Evolutionary conservation across 2,888 invertebrate species (phyloP).

Genomic region (Diloba caeruleocephala): DNA sequence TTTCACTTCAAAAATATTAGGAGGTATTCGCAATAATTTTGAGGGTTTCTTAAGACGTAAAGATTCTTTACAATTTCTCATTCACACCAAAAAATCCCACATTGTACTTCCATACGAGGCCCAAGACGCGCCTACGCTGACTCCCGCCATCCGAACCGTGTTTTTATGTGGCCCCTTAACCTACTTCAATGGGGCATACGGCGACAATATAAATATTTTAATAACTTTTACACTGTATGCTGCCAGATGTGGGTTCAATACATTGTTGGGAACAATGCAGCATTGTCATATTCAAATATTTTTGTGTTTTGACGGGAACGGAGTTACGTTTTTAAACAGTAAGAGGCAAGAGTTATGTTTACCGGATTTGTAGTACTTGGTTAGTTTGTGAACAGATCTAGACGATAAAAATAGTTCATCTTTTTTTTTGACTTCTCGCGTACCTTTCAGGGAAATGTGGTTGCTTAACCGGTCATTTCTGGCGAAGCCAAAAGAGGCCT

Average conservation of each 20-base stretch:
- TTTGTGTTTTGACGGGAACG: conserved; percentile 28
- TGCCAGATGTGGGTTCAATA: conserved; percentile 47
- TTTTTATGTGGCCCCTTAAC: conserved; percentile 60
- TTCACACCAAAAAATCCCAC: not conserved
- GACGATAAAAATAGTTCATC: too few species aligned
- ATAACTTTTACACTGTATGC: conserved; percentile 51
- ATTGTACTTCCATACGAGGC: conserved; percentile 5
- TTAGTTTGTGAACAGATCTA: too few species aligned
- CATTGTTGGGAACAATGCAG: conserved; percentile 28
- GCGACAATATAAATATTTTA: conserved; percentile 60
- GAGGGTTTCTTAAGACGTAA: too few species aligned
- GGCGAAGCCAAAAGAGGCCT: too few species aligned
- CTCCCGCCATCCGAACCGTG: conserved; percentile 24
- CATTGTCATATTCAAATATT: conserved; percentile 36
- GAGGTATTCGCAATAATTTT: too few species aligned
- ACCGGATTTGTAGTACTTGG: not conserved
- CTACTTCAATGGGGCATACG: conserved; percentile 55
- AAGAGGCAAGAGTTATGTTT: not conserved
- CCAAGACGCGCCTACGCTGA: conserved; percentile 31
- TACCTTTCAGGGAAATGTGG: too few species aligned
- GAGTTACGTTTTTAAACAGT: not conserved
- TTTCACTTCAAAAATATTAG: too few species aligned
- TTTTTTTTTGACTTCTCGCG: too few species aligned
- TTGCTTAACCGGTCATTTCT: too few species aligned
- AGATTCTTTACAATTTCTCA: not conserved